Conservation (phyloP, 2,888 invertebrate species). For the Schizaphis graminum region DNA sequence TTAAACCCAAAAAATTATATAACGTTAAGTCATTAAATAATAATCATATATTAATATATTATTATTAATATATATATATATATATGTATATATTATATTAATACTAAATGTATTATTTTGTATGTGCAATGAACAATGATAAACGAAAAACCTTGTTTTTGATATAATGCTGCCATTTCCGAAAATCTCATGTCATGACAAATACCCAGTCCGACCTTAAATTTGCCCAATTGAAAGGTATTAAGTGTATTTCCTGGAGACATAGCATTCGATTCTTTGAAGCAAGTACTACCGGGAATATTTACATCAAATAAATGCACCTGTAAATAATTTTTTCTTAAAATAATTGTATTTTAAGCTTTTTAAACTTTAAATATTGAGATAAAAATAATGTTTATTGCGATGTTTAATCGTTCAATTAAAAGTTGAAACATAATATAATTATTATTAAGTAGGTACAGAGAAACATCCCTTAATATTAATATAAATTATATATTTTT, state of each 20-base stretch:
- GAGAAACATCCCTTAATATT: too few species aligned
- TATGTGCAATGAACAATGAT: not conserved
- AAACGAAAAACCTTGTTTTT: slow-evolving; percentile 71
- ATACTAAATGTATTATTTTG: not conserved
- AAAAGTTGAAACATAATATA: not conserved
- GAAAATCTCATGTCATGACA: slow-evolving; percentile 95
- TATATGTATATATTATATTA: too few species aligned
- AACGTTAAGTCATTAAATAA: not conserved
- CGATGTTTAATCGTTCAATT: not conserved
- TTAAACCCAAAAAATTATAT: not conserved
- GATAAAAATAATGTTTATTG: not conserved
- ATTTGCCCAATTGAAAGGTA: slow-evolving; percentile 79
- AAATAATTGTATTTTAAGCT: not conserved
- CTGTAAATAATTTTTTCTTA: not conserved
- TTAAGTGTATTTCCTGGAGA: slow-evolving; percentile 82
- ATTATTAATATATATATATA: too few species aligned
- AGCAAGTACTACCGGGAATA: slow-evolving; percentile 91
- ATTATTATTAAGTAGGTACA: not conserved
- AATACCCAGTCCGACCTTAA: slow-evolving; percentile 90
- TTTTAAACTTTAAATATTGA: not conserved
- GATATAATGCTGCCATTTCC: slow-evolving; percentile 80
- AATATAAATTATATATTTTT: too few species aligned
- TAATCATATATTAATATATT: not conserved
- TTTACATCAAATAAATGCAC: slow-evolving; percentile 88
- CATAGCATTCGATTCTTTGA: slow-evolving; percentile 90